Conservation (phyloP, 2,113 vertebrate genomes). For the Reinhardtius hippoglossoides region DNA sequence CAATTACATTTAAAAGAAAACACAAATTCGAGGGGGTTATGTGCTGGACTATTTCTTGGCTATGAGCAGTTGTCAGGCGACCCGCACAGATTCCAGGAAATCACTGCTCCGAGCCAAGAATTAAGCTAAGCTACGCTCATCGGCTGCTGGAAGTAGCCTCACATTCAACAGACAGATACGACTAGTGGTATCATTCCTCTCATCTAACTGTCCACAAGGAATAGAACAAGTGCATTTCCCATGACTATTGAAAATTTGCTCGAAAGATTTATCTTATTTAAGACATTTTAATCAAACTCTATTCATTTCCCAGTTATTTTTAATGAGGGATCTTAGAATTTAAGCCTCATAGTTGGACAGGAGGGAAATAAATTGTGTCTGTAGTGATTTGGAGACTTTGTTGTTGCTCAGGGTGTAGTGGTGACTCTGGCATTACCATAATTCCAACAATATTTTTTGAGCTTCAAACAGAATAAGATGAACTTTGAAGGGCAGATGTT, state of each 20-base stretch:
- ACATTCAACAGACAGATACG: not conserved
- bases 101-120: constrained; percentile 6
- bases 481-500: constrained; percentile 59
- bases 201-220: not conserved
- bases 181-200: not conserved
- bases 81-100: not conserved
- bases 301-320: not conserved
- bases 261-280: constrained; percentile 4
- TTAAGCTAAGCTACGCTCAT: not conserved
- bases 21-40: not conserved
- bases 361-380: too few species aligned
- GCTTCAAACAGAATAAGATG: constrained; percentile 71
- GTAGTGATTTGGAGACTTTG: not conserved
- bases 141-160: not conserved
- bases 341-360: too few species aligned
- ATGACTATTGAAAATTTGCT: not conserved
- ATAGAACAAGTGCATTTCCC: not conserved
- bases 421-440: not conserved
- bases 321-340: not conserved
- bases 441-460: not conserved
- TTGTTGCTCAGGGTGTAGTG: not conserved
- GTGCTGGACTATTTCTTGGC: not conserved
- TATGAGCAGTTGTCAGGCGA: not conserved
- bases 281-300: not conserved
- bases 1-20: not conserved